A percentile compares a stretch with the other conserved stretches of the same genome.
phyloP scores from a whole-genome alignment of 1,140 invertebrate species.

The Adelges cooleyi region DNA sequence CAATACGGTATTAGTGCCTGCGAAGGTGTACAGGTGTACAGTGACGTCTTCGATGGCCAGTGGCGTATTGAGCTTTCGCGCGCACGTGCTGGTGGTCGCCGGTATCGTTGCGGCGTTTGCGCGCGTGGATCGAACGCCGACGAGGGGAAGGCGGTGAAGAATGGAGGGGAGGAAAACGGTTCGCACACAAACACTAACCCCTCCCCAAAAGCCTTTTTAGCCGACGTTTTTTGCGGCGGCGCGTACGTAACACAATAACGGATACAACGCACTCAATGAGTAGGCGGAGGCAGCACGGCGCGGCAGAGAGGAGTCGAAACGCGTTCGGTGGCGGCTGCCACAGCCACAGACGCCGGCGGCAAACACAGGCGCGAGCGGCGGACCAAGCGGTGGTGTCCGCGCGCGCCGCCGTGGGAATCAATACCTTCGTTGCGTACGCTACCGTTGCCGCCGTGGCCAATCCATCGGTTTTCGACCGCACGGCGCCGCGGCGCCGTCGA shows the following conservation, averaged over 20 bases:
- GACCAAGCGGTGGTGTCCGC: neutral
- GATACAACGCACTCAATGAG: neutral
- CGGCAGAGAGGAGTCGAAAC: neutral
- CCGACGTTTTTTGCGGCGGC: neutral
- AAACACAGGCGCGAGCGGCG: neutral
- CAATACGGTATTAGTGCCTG: neutral
- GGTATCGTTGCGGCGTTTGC: neutral
- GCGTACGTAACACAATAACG: neutral
- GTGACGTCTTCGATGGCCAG: neutral
- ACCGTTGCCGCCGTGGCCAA: neutral
- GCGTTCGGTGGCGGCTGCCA: neutral
- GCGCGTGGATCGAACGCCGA: neutral
- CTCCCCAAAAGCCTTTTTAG: neutral
- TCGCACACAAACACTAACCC: too few species aligned
- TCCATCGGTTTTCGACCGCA: slow-evolving; percentile 22
- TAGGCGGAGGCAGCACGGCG: neutral
- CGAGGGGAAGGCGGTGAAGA: too few species aligned
- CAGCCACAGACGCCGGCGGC: neutral
- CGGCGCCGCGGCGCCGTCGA: slow-evolving; percentile 13
- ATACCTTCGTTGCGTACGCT: neutral
- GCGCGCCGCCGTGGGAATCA: slow-evolving; percentile 5
- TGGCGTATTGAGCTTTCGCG: slow-evolving; percentile 15
- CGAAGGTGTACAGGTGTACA: neutral
- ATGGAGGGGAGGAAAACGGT: too few species aligned
- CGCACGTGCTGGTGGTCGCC: slow-evolving; percentile 19